These are phyloP conservation scores for Peromyscus californicus DNA, from an alignment of 2,113 vertebrate species.

Conservation along the genomic window DNA sequence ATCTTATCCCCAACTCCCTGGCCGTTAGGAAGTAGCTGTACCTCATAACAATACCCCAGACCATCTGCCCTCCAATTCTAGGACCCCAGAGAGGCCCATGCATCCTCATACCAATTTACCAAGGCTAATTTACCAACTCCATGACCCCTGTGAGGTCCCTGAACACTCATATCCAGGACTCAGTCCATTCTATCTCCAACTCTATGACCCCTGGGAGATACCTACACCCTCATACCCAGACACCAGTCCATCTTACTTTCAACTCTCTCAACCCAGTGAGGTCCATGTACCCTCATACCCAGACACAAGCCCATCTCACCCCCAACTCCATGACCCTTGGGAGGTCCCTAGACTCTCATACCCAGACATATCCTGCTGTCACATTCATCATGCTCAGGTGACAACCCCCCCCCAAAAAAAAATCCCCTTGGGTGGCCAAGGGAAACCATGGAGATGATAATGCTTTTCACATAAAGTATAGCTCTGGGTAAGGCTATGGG, in stretches of 20 bases:
- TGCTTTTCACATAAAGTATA: conserved; percentile 80
- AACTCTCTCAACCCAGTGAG: not conserved
- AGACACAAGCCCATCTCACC: accelerated
- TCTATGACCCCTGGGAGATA: not conserved
- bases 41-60: not conserved
- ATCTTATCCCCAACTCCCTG: not conserved
- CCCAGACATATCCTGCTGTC: not conserved
- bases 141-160: not conserved
- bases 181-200: not conserved
- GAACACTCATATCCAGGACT: not conserved
- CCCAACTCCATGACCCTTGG: not conserved
- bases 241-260: not conserved
- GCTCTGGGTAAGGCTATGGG: conserved; percentile 9
- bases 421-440: conserved; percentile 83
- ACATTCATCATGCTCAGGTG: conserved; percentile 89
- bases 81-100: not conserved
- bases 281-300: not conserved
- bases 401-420: conserved; percentile 86
- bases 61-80: not conserved
- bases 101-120: not conserved
- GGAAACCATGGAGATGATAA: conserved; percentile 86
- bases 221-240: not conserved
- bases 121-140: not conserved
- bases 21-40: too few species aligned
- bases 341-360: not conserved